Base-by-base conservation (phyloP, 2,113 vertebrate genomes). In the Anhinga rufa region DNA sequence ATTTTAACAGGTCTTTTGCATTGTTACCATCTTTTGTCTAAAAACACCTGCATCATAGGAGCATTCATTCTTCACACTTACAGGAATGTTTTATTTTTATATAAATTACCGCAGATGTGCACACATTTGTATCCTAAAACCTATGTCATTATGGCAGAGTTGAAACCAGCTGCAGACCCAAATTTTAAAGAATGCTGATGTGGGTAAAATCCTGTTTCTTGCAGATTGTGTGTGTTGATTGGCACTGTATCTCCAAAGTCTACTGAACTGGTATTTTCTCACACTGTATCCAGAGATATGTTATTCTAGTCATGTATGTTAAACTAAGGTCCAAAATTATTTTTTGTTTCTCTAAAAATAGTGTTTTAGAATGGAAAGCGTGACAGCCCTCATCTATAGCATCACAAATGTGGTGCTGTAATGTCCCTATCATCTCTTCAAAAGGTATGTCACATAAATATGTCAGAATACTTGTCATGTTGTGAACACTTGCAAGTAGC, bases 371-470 rank as follows among this genome's bases (percentile, higher is more conserved):
- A 76, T 55, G 24, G 74, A 92, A 97, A 92, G 13, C 49, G 57
- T 81, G 62, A 81, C 66, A 93, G 28, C 11, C 62, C 16, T 92
- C 57, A 81, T 88, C 89, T 82, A 66, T 61, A 86, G 52, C 54
- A 64, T 42, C 11, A 5, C 26, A 92, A 90, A 85, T 38, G 38
- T 65, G 72, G 42, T 82, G 58, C 62, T 90, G 49, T 86, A 93
- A 85, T 81, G 79, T 90, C 76, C 87, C 57, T 90, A 91, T 88
- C 85, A 85, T 94, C 40, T 92, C 44, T 74, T 96, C 84, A 70
- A 93, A 95, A 97, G 64, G 86, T 95, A 86, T 83, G 87, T 95
- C 94, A 82, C 64, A 72, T 82, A 97, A 97, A 95, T 95, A 94
- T 95, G 92, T 83, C 96, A 94, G 72, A 91, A 83, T 48, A 68